Percentiles rank a stretch among this genome's conserved stretches.
Evolutionary conservation across 2,888 invertebrate species (phyloP).

Genomic region (Rhabditoides inermis): DNA sequence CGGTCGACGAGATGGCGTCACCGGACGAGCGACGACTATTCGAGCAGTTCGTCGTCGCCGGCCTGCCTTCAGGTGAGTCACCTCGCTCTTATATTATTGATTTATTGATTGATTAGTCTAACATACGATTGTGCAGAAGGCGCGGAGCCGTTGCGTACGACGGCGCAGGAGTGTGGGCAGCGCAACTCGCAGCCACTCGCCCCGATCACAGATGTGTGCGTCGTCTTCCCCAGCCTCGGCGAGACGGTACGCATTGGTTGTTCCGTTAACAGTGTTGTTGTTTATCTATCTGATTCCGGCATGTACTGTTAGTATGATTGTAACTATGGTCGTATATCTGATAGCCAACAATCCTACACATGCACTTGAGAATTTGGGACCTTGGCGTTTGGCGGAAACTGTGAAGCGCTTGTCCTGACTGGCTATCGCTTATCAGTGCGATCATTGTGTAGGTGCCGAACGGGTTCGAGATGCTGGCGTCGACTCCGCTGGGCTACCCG

Average conservation of each 20-base stretch:
- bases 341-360: no score
- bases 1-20: no score
- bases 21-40: constrained; percentile 43
- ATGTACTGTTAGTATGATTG: no score
- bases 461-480: constrained; percentile 67
- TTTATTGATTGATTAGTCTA: constrained; percentile 1
- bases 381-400: no score
- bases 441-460: constrained; percentile 62
- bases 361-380: no score
- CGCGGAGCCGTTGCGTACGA: constrained; percentile 52
- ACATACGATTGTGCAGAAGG: constrained; percentile 16
- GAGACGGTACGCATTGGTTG: constrained; percentile 61
- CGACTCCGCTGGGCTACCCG: constrained; percentile 72
- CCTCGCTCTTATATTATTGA: neutral
- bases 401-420: no score
- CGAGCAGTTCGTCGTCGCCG: constrained; percentile 96
- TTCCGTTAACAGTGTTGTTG: no score
- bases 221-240: constrained; percentile 78
- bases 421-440: no score
- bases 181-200: constrained; percentile 60
- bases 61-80: constrained; percentile 69
- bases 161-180: constrained; percentile 45
- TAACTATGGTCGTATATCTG: no score
- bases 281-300: no score
- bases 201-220: constrained; percentile 89